Percentiles rank a stretch among this genome's conserved stretches.
These are phyloP conservation scores for Drosophila navojoa DNA, from an alignment of 1,140 invertebrate genomes.

Conservation along the genomic window DNA sequence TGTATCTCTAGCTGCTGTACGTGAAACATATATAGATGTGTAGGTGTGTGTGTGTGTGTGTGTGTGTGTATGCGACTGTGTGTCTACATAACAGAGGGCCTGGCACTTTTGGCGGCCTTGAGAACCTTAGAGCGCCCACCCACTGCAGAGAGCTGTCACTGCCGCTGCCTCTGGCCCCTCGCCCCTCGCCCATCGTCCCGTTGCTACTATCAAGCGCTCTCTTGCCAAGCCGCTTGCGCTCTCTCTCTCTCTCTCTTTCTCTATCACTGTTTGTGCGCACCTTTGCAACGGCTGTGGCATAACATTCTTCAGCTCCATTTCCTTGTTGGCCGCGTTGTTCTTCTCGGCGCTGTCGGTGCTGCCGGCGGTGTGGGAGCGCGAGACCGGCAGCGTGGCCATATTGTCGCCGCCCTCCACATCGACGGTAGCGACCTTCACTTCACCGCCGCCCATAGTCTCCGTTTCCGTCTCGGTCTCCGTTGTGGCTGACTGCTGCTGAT, in stretches of 20 bases:
- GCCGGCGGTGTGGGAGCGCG: slow-evolving; percentile 87
- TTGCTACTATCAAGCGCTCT: not conserved
- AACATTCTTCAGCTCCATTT: slow-evolving; percentile 93
- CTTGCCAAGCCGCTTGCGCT: not conserved
- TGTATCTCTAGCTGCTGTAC: slow-evolving; percentile 45
- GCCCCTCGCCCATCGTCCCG: not conserved
- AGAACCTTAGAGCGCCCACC: slow-evolving; percentile 33
- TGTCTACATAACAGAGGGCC: slow-evolving; percentile 14
- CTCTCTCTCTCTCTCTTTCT: not conserved
- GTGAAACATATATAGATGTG: not conserved
- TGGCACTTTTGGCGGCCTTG: slow-evolving; percentile 47
- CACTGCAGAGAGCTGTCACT: not conserved
- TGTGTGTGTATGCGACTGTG: slow-evolving; percentile 3
- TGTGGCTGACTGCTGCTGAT: slow-evolving; percentile 53
- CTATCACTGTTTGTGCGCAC: slow-evolving; percentile 81
- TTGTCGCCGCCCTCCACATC: slow-evolving; percentile 92
- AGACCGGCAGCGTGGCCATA: slow-evolving; percentile 92
- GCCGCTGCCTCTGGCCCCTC: not conserved
- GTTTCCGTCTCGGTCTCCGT: slow-evolving; percentile 78
- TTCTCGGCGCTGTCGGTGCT: slow-evolving; percentile 90
- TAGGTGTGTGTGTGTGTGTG: not conserved
- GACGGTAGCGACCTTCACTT: slow-evolving; percentile 93
- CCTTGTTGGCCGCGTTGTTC: slow-evolving; percentile 92
- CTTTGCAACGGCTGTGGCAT: slow-evolving; percentile 92
- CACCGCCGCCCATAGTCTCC: slow-evolving; percentile 87